Base-by-base conservation (phyloP, 2,888 invertebrate genomes). In the Oasisia sp. region DNA sequence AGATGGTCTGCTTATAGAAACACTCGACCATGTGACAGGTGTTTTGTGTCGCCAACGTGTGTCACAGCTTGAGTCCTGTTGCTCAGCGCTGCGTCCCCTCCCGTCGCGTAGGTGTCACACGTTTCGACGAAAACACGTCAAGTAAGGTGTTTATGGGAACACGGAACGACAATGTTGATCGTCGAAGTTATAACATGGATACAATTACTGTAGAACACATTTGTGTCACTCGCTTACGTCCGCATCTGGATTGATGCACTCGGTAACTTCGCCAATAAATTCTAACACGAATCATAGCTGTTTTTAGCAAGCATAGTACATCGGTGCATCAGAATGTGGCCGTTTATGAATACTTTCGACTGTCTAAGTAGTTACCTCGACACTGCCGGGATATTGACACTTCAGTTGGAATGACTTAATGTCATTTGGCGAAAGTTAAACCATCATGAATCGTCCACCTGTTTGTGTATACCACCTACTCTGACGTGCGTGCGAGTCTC, bases 21-120 rank as follows among this genome's bases (percentile, higher is more conserved):
- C 74, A 74, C 74, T 74, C 74, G n/a, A 74, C 27, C 74, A 74
- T 74, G n/a, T 74, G 74, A 74, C 74, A 74, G 74, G 74, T 74
- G 74, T 74, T 74, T 74, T 74, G 74, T 74, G n/a, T n/a, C 14
- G 74, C 19, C 27, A 27, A 74, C 74, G 27, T 74, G 74, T 74
- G 74, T 74, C 27, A 27, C 74, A 0, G 74, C 0, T 27, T 74
- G 74, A 27, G 74, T 27, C 74, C 19, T 14, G 74, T 74, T 74
- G 74, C 74, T 74, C 74, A n/a, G 74, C 74, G 27, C 19, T 74
- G 74, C 74, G 27, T 19, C 74, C 19, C n/a, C 27, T 19, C 27
- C 0, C 19, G 74, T 74, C 7, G 74, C 74, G 74, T 74, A 74
- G 74, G 74, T 27, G 74, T 27, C 27, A 27, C 74, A n/a, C 1